Conservation (phyloP, 2,888 invertebrate genomes). For the Abrostola tripartita region DNA sequence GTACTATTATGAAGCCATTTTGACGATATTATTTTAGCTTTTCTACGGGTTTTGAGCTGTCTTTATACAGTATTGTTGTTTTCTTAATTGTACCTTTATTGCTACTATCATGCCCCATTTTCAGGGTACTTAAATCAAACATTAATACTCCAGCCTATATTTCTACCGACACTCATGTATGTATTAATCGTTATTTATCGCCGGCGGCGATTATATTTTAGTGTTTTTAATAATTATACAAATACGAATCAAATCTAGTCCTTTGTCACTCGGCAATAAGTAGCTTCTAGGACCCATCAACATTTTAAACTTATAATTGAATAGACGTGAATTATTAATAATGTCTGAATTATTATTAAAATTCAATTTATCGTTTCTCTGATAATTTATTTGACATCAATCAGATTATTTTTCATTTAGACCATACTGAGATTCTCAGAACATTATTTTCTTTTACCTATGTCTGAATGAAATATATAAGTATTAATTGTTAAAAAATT, state of each 20-base stretch:
- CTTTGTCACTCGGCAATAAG: not conserved
- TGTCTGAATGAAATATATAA: too few relatives aligned
- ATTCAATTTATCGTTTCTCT: not conserved
- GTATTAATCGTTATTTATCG: conserved; percentile 3
- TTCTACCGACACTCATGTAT: not conserved
- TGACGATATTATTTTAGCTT: conserved; percentile 41
- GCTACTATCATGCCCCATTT: not conserved
- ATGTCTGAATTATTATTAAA: not conserved
- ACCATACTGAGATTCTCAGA: too few relatives aligned
- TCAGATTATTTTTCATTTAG: too few relatives aligned
- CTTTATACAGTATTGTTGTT: not conserved
- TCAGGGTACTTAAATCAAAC: not conserved
- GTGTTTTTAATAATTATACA: not conserved
- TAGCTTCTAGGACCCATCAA: not conserved
- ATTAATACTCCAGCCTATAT: not conserved
- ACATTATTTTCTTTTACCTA: too few relatives aligned
- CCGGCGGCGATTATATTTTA: conserved; percentile 22
- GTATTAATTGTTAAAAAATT: too few relatives aligned
- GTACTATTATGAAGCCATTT: conserved; percentile 60
- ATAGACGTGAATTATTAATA: too few relatives aligned
- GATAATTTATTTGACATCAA: too few relatives aligned
- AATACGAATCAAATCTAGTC: not conserved
- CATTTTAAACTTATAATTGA: too few relatives aligned
- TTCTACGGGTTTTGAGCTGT: conserved; percentile 13
- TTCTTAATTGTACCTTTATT: not conserved